A percentile compares a stretch with the other conserved stretches of the same genome.
phyloP scores from a whole-genome alignment of 2,888 invertebrate genomes.

The Psylliodes chrysocephalus region DNA sequence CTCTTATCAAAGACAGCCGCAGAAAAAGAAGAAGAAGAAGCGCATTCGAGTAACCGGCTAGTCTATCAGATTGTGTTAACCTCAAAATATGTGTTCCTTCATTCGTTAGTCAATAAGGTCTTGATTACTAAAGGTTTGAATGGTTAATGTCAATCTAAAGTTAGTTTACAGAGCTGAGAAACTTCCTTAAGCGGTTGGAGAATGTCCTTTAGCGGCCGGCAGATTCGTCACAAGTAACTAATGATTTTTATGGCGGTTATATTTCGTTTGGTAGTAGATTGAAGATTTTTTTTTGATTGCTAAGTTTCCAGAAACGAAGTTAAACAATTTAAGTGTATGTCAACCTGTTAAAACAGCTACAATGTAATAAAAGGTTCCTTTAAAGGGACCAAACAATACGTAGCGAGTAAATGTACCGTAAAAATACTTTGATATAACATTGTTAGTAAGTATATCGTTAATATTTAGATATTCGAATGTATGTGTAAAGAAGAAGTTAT shows the following conservation, averaged over 20 bases:
- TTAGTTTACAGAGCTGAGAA: conserved; percentile 33
- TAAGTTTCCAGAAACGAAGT: not conserved
- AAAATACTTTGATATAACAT: no score
- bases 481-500: no score
- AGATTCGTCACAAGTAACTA: conserved; percentile 36
- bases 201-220: conserved; percentile 30
- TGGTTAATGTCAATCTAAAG: conserved; percentile 35
- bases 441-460: no score
- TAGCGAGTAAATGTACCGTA: no score
- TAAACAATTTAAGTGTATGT: not conserved
- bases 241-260: conserved; percentile 39
- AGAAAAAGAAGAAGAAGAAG: conserved; percentile 41
- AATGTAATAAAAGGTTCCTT: no score
- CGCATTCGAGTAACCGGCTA: conserved; percentile 54
- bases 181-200: conserved; percentile 25
- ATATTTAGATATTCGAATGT: no score
- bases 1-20: conserved; percentile 56
- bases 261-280: conserved; percentile 33
- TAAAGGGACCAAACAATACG: no score
- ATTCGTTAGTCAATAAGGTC: conserved; percentile 50
- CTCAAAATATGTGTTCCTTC: conserved; percentile 49
- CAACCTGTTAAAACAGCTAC: no score
- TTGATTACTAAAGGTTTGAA: conserved; percentile 50
- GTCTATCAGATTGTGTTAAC: conserved; percentile 55
- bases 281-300: conserved; percentile 19